Conservation (phyloP, 2,888 invertebrate species). For the Heteromyza rotundicornis region DNA sequence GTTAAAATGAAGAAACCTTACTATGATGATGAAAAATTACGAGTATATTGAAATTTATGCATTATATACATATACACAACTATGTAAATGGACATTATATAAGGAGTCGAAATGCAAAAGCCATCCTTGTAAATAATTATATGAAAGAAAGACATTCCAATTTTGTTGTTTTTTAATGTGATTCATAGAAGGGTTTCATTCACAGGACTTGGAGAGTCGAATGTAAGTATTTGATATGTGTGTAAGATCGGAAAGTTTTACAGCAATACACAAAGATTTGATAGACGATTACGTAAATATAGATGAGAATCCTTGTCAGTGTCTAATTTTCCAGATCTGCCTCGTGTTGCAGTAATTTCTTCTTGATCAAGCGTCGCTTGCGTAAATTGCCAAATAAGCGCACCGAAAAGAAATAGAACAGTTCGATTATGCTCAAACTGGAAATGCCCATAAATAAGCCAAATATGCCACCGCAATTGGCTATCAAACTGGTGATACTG, state of each 20-base stretch:
- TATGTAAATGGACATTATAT: slow-evolving; percentile 49
- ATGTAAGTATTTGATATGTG: too few relatives aligned
- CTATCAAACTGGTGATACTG: slow-evolving; percentile 71
- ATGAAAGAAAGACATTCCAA: slow-evolving; percentile 62
- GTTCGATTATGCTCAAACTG: slow-evolving; percentile 63
- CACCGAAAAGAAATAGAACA: slow-evolving; percentile 66
- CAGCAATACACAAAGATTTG: too few relatives aligned
- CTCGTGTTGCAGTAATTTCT: slow-evolving; percentile 16
- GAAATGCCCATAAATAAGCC: slow-evolving; percentile 64
- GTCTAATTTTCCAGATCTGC: not conserved
- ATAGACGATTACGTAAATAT: too few relatives aligned
- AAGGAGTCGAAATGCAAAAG: slow-evolving; percentile 45
- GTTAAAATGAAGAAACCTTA: not conserved
- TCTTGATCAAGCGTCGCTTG: slow-evolving; percentile 44
- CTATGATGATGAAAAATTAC: slow-evolving; percentile 32
- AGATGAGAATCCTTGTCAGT: too few relatives aligned
- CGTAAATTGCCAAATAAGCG: slow-evolving; percentile 51
- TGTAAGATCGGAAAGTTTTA: too few relatives aligned
- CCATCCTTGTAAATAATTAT: slow-evolving; percentile 63
- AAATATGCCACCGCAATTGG: slow-evolving; percentile 73
- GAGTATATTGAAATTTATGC: slow-evolving; percentile 46
- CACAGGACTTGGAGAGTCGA: too few relatives aligned
- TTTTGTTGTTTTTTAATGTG: slow-evolving; percentile 50
- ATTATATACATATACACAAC: slow-evolving; percentile 37
- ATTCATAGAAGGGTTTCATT: too few relatives aligned